These are phyloP conservation scores for Dinocampus coccinellae DNA, from an alignment of 2,888 invertebrate species.

Conservation along the genomic window DNA sequence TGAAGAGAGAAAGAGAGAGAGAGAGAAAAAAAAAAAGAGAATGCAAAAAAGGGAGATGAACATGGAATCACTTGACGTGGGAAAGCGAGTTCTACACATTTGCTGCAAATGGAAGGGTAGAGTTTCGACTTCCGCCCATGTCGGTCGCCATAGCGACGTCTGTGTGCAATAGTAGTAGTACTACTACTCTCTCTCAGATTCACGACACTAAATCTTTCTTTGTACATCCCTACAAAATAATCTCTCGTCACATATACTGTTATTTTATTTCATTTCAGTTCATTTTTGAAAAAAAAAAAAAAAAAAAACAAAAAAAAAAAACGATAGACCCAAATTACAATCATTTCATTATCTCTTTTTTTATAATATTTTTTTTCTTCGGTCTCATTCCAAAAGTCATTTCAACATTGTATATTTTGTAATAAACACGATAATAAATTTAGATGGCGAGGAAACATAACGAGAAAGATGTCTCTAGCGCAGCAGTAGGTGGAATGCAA, in stretches of 20 bases:
- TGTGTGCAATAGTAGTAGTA: conserved; percentile 44
- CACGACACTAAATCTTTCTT: background rate
- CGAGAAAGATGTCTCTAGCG: conserved; percentile 15
- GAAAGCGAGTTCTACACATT: conserved; percentile 56
- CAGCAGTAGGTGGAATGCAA: conserved; percentile 58
- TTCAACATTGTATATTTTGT: background rate
- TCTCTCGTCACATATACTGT: background rate
- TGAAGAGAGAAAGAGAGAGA: conserved; percentile 36
- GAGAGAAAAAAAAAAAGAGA: background rate
- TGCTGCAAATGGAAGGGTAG: conserved; percentile 56
- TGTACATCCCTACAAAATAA: background rate
- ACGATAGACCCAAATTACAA: background rate
- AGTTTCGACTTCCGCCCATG: conserved; percentile 57
- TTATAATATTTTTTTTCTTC: background rate
- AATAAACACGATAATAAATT: conserved; percentile 32
- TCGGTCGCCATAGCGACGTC: conserved; percentile 65
- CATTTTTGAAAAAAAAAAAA: background rate
- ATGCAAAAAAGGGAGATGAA: conserved; percentile 32
- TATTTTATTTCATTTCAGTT: background rate
- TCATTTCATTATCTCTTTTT: background rate
- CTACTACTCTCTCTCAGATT: conserved; percentile 56
- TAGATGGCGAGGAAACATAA: background rate
- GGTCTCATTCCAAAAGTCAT: background rate
- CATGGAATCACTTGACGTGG: conserved; percentile 60
- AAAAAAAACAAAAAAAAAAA: background rate